phyloP scores from a whole-genome alignment of 2,113 vertebrate genomes.

The Dasypus novemcinctus region DNA sequence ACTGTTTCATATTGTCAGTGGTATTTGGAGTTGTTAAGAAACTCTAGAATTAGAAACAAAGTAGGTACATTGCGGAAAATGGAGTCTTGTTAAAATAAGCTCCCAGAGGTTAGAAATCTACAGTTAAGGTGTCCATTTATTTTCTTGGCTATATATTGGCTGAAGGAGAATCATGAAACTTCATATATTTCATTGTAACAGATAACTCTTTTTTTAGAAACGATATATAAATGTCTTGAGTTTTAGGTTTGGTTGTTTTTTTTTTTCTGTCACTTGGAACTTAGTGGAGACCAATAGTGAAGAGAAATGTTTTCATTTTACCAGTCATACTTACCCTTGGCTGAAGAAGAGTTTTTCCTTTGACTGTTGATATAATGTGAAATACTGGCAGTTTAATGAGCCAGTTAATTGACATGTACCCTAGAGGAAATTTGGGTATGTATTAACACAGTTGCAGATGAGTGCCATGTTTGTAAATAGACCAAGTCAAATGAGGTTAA shows the following conservation, averaged over 20 bases:
- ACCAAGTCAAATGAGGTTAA: conserved; percentile 47
- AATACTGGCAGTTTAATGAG: conserved; percentile 54
- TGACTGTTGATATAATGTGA: conserved; percentile 51
- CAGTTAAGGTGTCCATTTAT: background rate
- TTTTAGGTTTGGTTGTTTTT: conserved; percentile 32
- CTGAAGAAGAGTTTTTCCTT: conserved; percentile 45
- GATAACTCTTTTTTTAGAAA: background rate
- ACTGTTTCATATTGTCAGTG: background rate
- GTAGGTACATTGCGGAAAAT: background rate
- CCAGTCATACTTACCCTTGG: conserved; percentile 35
- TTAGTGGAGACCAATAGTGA: conserved; percentile 32
- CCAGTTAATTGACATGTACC: conserved; percentile 9
- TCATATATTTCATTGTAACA: background rate
- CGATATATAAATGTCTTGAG: background rate
- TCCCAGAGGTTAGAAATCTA: background rate
- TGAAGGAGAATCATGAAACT: background rate
- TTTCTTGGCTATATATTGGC: background rate
- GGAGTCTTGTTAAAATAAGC: background rate
- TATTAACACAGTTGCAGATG: background rate
- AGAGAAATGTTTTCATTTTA: conserved; percentile 55
- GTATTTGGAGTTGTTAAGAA: background rate
- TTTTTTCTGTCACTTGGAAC: background rate
- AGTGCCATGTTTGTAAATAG: conserved; percentile 32
- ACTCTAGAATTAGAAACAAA: background rate
- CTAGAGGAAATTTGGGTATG: conserved; percentile 27